These are phyloP conservation scores for Drosophila tani DNA, from an alignment of 1,140 invertebrate genomes.

Conservation along the genomic window DNA sequence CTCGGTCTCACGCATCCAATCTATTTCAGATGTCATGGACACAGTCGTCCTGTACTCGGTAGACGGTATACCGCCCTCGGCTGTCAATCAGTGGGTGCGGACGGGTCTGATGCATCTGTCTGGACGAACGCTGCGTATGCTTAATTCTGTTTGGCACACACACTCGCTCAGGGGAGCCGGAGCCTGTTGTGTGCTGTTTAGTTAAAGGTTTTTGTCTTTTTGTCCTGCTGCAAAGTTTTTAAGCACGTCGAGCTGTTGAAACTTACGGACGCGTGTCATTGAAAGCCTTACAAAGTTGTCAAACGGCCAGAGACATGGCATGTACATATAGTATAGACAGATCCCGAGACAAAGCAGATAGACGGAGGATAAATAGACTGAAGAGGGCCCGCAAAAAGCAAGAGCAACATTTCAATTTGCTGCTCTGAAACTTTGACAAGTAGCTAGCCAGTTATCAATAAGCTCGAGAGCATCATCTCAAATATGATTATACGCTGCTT, in stretches of 20 bases:
- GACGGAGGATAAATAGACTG: constrained; percentile 35
- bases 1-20: constrained; percentile 50
- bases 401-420: constrained; percentile 59
- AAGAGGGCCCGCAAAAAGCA: constrained; percentile 18
- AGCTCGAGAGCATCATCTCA: constrained; percentile 58
- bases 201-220: constrained; percentile 76
- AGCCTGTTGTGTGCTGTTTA: constrained; percentile 46
- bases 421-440: constrained; percentile 55
- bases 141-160: constrained; percentile 56
- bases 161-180: background rate
- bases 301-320: constrained; percentile 17
- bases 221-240: constrained; percentile 63
- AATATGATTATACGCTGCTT: constrained; percentile 71
- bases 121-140: constrained; percentile 63
- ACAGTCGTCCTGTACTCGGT: constrained; percentile 16
- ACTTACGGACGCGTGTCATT: constrained; percentile 68
- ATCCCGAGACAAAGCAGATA: constrained; percentile 21
- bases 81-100: constrained; percentile 62
- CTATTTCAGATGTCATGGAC: constrained; percentile 69
- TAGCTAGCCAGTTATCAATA: constrained; percentile 73
- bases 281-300: constrained; percentile 75
- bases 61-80: constrained; percentile 20
- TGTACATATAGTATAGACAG: constrained; percentile 9
- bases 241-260: constrained; percentile 72
- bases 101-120: constrained; percentile 29